Conservation (phyloP, 2,113 vertebrate species). For the Brachyhypopomus occidentalis region DNA sequence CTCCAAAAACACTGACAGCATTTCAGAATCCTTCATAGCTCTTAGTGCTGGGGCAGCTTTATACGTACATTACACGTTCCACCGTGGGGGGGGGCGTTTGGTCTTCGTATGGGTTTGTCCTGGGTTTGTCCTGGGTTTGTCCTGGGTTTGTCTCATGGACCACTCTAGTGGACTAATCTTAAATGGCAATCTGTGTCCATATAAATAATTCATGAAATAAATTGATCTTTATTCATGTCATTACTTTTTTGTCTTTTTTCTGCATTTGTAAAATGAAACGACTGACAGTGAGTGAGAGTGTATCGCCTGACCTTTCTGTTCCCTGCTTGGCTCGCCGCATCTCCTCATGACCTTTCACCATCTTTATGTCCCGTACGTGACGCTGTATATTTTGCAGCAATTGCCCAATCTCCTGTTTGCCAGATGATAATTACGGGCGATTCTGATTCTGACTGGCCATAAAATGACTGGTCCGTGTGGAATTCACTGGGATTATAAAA, state of each 20-base stretch:
- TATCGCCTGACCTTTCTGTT: conserved; percentile 38
- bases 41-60: background rate
- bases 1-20: background rate
- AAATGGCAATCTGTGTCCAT: conserved; percentile 44
- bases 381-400: conserved; percentile 17
- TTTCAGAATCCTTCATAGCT: background rate
- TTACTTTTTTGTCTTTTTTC: conserved; percentile 41
- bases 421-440: conserved; percentile 1
- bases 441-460: background rate
- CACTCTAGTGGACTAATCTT: conserved; percentile 33
- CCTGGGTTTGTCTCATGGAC: conserved; percentile 5
- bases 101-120: too few species aligned
- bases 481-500: background rate
- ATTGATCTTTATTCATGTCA: conserved; percentile 52
- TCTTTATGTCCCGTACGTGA: conserved; percentile 13
- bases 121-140: conserved; percentile 14
- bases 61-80: background rate
- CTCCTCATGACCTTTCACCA: background rate
- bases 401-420: conserved; percentile 10
- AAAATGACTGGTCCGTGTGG: background rate
- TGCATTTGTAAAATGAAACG: conserved; percentile 29
- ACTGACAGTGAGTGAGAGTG: conserved; percentile 49
- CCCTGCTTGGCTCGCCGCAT: conserved; percentile 6
- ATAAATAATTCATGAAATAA: conserved; percentile 55
- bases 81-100: too few species aligned